Evolutionary conservation across 37 sponge, comb jelly and placozoan species (phyloP).

Genomic region (Diacarnus erythraeanus): DNA sequence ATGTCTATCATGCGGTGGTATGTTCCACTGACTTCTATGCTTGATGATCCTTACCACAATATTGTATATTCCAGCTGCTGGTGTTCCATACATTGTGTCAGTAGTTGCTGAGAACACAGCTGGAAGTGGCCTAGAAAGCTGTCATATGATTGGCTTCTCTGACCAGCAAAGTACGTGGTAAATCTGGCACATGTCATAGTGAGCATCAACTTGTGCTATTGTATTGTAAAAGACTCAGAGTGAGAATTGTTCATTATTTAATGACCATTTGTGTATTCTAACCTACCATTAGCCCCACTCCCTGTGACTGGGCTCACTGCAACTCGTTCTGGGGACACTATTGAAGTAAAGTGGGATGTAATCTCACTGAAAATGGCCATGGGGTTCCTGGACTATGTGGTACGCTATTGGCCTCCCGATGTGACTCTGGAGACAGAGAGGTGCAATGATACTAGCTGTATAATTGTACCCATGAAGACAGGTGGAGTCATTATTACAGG

Average conservation of each 20-base stretch:
- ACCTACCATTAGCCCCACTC: slow-evolving; percentile 5
- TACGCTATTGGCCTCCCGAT: slow-evolving; percentile 6
- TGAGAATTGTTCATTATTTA: too few species aligned
- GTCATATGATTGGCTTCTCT: slow-evolving; percentile 5
- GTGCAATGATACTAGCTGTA: background rate
- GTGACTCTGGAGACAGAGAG: background rate
- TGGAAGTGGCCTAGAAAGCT: background rate
- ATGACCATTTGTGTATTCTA: background rate
- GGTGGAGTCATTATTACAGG: slow-evolving; percentile 11
- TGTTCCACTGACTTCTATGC: too few species aligned
- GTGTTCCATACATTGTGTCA: slow-evolving; percentile 30
- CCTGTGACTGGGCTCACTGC: background rate
- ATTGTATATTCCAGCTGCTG: slow-evolving; percentile 7
- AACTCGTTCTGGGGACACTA: background rate
- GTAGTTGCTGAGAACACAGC: slow-evolving; percentile 12
- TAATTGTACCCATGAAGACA: slow-evolving; percentile 1
- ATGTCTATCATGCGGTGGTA: too few species aligned
- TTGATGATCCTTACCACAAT: too few species aligned
- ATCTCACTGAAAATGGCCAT: slow-evolving; percentile 17
- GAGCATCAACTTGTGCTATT: background rate
- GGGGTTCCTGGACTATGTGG: slow-evolving; percentile 24
- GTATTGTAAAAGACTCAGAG: too few species aligned
- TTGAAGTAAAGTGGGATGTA: slow-evolving; percentile 19
- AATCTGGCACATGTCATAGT: background rate
- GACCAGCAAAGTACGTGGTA: slow-evolving; percentile 20